Base-by-base conservation (phyloP, 2,113 vertebrate genomes). In the Heteronetta atricapilla region DNA sequence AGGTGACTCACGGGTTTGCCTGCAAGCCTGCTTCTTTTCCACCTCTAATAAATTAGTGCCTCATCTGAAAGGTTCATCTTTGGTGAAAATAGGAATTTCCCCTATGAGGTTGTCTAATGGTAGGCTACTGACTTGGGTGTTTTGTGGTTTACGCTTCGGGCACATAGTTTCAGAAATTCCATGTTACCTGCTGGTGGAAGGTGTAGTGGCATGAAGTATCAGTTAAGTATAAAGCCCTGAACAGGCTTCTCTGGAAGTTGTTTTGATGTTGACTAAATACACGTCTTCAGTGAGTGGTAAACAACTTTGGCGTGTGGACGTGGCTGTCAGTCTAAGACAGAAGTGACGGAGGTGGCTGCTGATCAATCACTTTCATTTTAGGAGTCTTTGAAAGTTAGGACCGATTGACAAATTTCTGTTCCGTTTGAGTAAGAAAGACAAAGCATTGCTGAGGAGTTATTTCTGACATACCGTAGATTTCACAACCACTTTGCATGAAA, bases 121-220 rank as follows among this genome's bases (percentile, higher is more conserved):
- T 62, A 86, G 78, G 67, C 68, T 40, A 63, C 66, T 82, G 66
- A 46, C 78, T 93, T 82, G 70, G 77, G 46, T 78, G 52, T 89
- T 89, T 50, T 95, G 87, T 77, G 28, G 62, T 26, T 88, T 86
- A 14, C 74, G 82, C 67, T 93, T 69, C 67, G 80, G 78, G 58
- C 88, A 55, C 38, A 56, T 86, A 86, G 82, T 86, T 95, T 78
- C 80, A 91, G 75, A 75, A 82, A 68, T 91, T 48, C 52, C 88
- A 10, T 82, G 72, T 94, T 93, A 75, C 92, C 70, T 94, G 69
- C 62, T 93, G 88, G 60, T 87, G 31, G 53, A 93, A 67, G 80
- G 64, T 25, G 16, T 36, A 70, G 82, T 89, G 60, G 36, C 21
- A 6, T 88, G 92, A 82, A 86, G 89, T 72, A 74, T 63, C 58